Conservation (phyloP, 30 jellyfish, hydroid and myxozoan genomes). For the Haliclystus octoradiatus region DNA sequence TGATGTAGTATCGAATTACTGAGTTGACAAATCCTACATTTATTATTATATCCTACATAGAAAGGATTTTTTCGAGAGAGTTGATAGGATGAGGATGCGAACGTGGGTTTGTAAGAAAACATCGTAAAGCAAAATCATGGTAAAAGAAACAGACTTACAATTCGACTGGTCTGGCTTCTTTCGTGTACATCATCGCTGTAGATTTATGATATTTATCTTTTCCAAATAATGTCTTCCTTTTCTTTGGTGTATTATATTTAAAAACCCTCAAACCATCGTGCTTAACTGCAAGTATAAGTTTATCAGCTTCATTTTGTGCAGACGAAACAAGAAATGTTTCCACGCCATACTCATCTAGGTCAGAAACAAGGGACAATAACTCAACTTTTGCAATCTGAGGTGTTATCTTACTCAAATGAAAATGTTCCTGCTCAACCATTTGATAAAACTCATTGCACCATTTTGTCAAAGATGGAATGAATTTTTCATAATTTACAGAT, state of each 20-base stretch:
- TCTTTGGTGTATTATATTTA: background rate
- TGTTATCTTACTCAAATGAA: constrained; percentile 47
- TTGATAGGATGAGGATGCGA: no score
- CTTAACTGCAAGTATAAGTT: constrained; percentile 58
- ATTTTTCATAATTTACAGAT: constrained; percentile 50
- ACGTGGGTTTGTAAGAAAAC: no score
- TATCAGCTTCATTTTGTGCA: constrained; percentile 55
- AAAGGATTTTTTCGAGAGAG: no score
- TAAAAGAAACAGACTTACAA: no score
- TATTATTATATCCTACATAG: no score
- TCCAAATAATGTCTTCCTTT: background rate
- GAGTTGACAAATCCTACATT: no score
- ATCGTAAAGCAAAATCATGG: no score
- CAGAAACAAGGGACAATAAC: constrained; percentile 35
- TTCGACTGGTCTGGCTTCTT: constrained; percentile 23
- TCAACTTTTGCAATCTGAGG: constrained; percentile 65
- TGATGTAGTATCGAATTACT: no score
- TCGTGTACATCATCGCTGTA: background rate
- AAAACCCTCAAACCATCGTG: constrained; percentile 86
- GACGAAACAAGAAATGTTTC: constrained; percentile 78
- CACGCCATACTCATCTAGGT: constrained; percentile 70
- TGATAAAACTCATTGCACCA: constrained; percentile 76
- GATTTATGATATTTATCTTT: background rate
- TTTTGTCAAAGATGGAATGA: constrained; percentile 32
- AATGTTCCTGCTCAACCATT: constrained; percentile 52